A percentile compares a stretch with the other conserved stretches of the same genome.
Conservation (phyloP, 2,113 vertebrate species). For the Psilopsiagon aymara region DNA sequence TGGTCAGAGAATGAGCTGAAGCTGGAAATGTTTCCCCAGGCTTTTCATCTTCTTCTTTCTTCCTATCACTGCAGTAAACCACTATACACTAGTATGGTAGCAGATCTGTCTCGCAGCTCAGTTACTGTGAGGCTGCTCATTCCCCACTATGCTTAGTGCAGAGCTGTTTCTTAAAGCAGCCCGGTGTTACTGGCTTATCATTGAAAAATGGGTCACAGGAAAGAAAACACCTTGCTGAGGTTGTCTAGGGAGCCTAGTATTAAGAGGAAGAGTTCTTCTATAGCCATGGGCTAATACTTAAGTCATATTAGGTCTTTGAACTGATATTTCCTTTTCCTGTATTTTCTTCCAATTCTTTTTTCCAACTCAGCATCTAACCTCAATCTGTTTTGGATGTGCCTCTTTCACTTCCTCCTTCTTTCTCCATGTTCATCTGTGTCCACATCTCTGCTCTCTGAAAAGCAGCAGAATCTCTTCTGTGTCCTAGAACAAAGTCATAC, state of each 20-base stretch:
- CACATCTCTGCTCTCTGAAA: neutral
- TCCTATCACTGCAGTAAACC: accelerated
- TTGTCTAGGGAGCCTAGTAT: neutral
- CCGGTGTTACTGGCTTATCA: neutral
- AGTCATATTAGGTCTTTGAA: neutral
- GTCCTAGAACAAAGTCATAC: neutral
- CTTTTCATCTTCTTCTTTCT: neutral
- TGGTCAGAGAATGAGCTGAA: neutral
- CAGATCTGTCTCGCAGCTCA: neutral
- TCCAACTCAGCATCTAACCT: neutral
- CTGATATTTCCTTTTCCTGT: neutral
- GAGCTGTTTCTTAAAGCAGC: neutral
- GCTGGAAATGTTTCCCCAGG: neutral
- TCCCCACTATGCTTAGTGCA: neutral
- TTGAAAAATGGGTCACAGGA: neutral
- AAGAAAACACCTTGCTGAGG: neutral
- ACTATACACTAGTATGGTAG: accelerated
- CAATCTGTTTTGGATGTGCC: neutral
- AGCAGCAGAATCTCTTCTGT: neutral
- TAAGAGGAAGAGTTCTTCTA: neutral
- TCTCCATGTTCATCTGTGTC: neutral
- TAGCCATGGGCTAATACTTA: neutral
- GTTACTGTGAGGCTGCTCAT: neutral
- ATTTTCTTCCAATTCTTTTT: neutral
- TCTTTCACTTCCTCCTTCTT: neutral